Evolutionary conservation across 2,797 vertebrate genomes (phyloP).

Genomic region (Schizopygopsis pylzovi): DNA sequence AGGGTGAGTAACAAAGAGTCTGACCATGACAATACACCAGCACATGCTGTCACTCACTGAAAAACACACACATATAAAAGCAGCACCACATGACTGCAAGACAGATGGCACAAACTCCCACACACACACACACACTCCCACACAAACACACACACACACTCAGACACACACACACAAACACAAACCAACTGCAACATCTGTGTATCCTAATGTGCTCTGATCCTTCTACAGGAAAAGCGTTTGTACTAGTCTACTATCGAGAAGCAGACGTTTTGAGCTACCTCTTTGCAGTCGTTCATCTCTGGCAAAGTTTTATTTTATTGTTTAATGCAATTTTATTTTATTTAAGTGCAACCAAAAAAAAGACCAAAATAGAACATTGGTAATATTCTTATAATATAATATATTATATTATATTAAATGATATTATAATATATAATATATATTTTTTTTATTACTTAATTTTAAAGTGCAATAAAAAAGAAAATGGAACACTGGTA

Average conservation of each 20-base stretch:
- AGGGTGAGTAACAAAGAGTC: constrained; percentile 45
- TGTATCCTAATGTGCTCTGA: not conserved
- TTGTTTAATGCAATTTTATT: not conserved
- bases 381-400: not conserved
- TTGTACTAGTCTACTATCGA: not conserved
- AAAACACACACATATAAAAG: constrained; percentile 19
- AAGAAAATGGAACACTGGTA: no score
- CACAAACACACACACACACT: not conserved
- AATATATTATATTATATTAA: no score
- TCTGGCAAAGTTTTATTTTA: not conserved
- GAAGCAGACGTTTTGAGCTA: not conserved
- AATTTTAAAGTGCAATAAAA: no score
- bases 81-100: constrained; percentile 16
- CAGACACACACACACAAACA: not conserved
- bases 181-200: no score
- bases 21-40: constrained; percentile 64
- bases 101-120: constrained; percentile 49
- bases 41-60: constrained; percentile 42
- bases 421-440: no score
- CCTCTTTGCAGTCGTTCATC: not conserved
- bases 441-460: no score
- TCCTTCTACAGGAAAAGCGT: not conserved
- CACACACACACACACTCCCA: constrained; percentile 13
- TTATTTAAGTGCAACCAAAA: constrained; percentile 5
- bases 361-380: not conserved